Percentiles rank a stretch among this genome's conserved stretches.
These are phyloP conservation scores for Germaria angustata DNA, from an alignment of 2,888 invertebrate genomes.

Conservation along the genomic window DNA sequence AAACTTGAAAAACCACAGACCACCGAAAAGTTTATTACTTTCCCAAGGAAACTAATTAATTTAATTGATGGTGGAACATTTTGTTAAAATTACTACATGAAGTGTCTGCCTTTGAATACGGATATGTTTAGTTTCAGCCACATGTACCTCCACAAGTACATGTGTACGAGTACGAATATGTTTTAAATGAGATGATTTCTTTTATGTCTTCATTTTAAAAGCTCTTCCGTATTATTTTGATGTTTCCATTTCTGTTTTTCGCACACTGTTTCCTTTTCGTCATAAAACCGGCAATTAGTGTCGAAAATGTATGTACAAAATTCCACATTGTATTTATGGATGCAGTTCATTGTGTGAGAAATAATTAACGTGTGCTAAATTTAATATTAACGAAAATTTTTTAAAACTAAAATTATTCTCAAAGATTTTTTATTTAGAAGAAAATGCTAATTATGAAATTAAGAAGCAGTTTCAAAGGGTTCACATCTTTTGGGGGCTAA, in stretches of 20 bases:
- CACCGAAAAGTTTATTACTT: too few species aligned
- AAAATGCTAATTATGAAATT: conserved; percentile 31
- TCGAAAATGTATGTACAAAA: conserved; percentile 46
- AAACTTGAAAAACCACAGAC: too few species aligned
- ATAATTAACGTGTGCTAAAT: conserved; percentile 54
- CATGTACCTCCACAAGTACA: background rate
- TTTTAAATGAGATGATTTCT: conserved; percentile 9
- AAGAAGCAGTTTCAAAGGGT: background rate
- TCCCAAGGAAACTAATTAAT: too few species aligned
- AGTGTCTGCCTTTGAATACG: background rate
- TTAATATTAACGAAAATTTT: conserved; percentile 28
- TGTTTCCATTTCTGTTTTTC: conserved; percentile 28
- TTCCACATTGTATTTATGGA: conserved; percentile 20
- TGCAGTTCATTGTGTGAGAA: conserved; percentile 40
- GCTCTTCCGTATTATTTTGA: conserved; percentile 12
- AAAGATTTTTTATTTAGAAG: background rate
- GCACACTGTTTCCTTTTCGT: conserved; percentile 37
- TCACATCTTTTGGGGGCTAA: background rate
- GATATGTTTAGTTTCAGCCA: background rate
- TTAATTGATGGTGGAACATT: too few species aligned
- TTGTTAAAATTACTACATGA: too few species aligned
- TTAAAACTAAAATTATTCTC: background rate
- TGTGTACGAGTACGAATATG: too few species aligned
- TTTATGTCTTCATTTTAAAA: conserved; percentile 44
- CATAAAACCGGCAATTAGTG: conserved; percentile 60